Evolutionary conservation across 1,140 invertebrate species (phyloP), one percentile per base, ranked within the genome.

Genomic region (Anastatus disparis): DNA sequence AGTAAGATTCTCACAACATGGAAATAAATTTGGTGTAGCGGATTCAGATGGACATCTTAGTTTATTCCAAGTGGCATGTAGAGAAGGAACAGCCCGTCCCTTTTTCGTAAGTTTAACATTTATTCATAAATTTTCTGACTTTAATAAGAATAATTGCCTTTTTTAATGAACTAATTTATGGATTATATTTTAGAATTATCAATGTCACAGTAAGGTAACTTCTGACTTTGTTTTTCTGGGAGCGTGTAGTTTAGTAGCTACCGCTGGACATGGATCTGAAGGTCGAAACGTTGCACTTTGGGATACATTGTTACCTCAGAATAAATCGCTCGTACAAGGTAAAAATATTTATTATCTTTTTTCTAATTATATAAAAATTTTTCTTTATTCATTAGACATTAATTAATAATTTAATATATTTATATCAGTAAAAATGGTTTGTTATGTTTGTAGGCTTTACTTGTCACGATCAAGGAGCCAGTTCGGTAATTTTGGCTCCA

Each of bases 191-290:
- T 75, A 99, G 97, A 98, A 92, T 75, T 91, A 97, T 75, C 94
- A 96, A 82, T 99, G 97, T 83, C 97, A 99, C 86, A 97, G 93
- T 83, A 99, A 99, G 88, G 93, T 95, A 62, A 96, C 97, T 27
- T 93, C 94, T 77, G 98, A 99, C 86, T 99, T 99, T 82, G 95
- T 96, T 38, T 99, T 99, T 87, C 89, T 99, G 29, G 96, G 97
- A 58, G 98, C 96, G 4, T 98, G 97, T 81, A 98, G 96, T 89
- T 89, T 99, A 74, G 89, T 99, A 46, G 97, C 97, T n/a, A 99
- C 97, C 68, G 96, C 95, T 70, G 98, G 98, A 15, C 95, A 98
- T 80, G 96, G 96, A 81, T 94, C 95, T 0, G 97, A 99, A 84
- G 96, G 95, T 79, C 94, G 95, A 78, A 99, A 99, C 85, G 95